These are phyloP conservation scores for Odontamblyopus lacepedii DNA, from an alignment of 2,797 vertebrate species.

Conservation along the genomic window DNA sequence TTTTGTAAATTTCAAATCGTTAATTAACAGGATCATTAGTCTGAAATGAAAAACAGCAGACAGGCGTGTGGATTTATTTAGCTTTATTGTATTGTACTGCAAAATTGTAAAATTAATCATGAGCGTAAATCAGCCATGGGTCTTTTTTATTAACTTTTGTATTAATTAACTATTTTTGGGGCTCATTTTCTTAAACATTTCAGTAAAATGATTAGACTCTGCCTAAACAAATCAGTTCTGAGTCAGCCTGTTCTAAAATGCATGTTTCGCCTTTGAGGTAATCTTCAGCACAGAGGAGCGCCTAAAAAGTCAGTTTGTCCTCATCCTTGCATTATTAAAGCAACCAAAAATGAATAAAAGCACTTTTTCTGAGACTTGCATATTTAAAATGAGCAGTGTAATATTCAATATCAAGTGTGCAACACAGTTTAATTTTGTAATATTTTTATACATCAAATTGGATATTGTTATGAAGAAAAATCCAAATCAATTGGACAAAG, in stretches of 20 bases:
- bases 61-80: background rate
- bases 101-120: background rate
- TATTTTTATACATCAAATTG: background rate
- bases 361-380: constrained; percentile 3
- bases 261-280: background rate
- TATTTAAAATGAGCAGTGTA: background rate
- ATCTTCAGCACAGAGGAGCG: background rate
- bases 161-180: background rate
- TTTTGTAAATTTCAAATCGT: background rate
- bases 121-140: too few relatives aligned
- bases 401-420: background rate
- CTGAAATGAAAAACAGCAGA: background rate
- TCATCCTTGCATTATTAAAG: background rate
- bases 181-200: background rate
- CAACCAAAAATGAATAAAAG: background rate
- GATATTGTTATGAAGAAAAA: too few relatives aligned
- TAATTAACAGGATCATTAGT: background rate
- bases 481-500: too few relatives aligned
- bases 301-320: constrained; percentile 11
- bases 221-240: constrained; percentile 3
- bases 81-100: background rate
- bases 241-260: constrained; percentile 1
- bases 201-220: background rate
- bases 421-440: background rate
- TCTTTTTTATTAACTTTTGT: too few relatives aligned